Percentiles rank a stretch among this genome's conserved stretches.
phyloP scores from a whole-genome alignment of 2,888 invertebrate species.

The Muschampia plurimacula region DNA sequence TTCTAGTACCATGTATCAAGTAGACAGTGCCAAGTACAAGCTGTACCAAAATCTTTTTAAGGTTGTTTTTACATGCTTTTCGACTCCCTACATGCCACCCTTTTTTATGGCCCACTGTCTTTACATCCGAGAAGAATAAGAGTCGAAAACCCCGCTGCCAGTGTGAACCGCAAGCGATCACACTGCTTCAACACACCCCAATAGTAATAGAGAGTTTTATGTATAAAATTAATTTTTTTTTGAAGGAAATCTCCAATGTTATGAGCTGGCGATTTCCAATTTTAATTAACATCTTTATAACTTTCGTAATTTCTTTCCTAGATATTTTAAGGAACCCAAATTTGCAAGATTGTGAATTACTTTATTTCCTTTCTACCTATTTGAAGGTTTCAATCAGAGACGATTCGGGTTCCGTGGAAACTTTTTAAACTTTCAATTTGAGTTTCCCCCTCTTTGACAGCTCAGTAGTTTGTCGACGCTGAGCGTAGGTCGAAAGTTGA shows the following conservation, averaged over 20 bases:
- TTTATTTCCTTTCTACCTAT: conserved; percentile 7
- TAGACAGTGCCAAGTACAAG: too few species aligned
- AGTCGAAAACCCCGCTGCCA: too few species aligned
- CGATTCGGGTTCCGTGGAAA: background rate
- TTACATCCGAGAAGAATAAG: too few species aligned
- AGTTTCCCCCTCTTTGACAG: background rate
- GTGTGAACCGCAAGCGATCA: too few species aligned
- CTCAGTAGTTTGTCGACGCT: conserved; percentile 2
- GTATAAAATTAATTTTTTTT: background rate
- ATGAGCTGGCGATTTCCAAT: background rate
- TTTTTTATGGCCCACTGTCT: too few species aligned
- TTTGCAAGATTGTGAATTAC: background rate
- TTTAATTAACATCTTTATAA: conserved; percentile 10
- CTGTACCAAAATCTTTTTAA: too few species aligned
- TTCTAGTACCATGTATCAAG: too few species aligned
- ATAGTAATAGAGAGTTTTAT: too few species aligned
- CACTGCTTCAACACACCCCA: too few species aligned
- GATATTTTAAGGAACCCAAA: background rate
- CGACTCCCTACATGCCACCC: too few species aligned
- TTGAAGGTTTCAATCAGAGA: conserved; percentile 20
- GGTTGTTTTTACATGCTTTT: too few species aligned
- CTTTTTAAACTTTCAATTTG: conserved; percentile 23
- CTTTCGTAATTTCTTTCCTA: background rate
- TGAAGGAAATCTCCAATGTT: background rate
- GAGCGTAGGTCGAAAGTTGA: background rate